Evolutionary conservation across 2,113 vertebrate species (phyloP), one percentile per base, ranked within the genome.

Genomic region (Pedionomus torquatus): DNA sequence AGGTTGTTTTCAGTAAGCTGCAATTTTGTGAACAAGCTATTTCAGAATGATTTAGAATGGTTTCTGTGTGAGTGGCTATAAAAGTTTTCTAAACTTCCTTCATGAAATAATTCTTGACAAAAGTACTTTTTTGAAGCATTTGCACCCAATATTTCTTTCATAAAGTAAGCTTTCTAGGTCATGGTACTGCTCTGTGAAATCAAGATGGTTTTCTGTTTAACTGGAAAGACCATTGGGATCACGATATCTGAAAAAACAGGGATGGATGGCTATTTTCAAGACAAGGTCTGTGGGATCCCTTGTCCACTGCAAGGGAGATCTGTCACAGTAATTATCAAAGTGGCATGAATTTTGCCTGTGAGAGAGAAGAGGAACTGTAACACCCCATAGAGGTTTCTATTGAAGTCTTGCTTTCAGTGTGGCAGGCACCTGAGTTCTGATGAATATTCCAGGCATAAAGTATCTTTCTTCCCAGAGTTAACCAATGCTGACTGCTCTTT

Each of bases 361-460:
- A 70, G 48, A 79, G 21, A 43, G 3, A 23, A 63, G 23, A 65
- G 57, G n/a, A 69, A 28, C 21, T 43, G 8, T 15, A 61, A n/a
- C 4, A 52, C 30, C 3, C 2, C 0, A 6, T 4, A 54, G 13
- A 39, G 6, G 25, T 63, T 85, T 57, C 30, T 69, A 7, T 0
- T 23, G 15, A 58, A 33, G 9, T 66, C 23, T 21, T 55, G 3
- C 5, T 93, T 91, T 28, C 17, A 33, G 1, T 48, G 18, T 17
- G 37, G 13, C 35, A 54, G 0, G 0, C 39, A 31, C 41, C 31
- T 72, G 21, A 77, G 28, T 66, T 63, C 49, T 37, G 31, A 80
- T 72, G 11, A 55, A n/a, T 25, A 19, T 77, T 81, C 19, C 12
- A 51, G 25, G 17, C 4, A 46, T 55, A 43, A 75, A 33, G 44